Base-by-base conservation (phyloP, 2,888 invertebrate genomes). In the Drosophila fungiperda region DNA sequence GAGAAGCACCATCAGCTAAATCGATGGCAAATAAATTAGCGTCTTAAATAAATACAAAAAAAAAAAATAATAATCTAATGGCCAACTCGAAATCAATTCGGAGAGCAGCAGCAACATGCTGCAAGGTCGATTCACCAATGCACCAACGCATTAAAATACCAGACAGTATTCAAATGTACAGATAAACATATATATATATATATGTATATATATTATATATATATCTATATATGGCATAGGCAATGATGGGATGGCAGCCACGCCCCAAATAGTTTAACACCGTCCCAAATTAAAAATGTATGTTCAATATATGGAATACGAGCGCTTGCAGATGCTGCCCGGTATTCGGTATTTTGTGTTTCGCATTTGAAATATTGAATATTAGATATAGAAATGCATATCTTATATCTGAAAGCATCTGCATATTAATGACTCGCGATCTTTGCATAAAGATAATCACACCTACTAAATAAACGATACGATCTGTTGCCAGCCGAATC, bases 391-490 rank as follows among this genome's bases (percentile, higher is more conserved):
- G 45, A 45, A 23, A 45, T 74, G 62, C 60, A 63, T 45, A 63
- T 26, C 61, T 61, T n/a, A 32, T 55, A 45, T 68, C 54, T 11
- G 17, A 54, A 6, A 26, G 29, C 40, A 80, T 80, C 60, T 83
- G 81, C 75, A 84, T 84, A 87, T 75, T 78, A 78, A 85, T 76
- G 65, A 54, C 54, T 17, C 52, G 48, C 61, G 82, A 84, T 82
- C 87, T 84, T 87, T 87, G 87, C 87, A 88, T 86, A 83, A 88
- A 86, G 76, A 86, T 88, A 88, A 85, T 90, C 85, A 87, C 88
- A 88, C 88, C 87, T 90, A 88, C 87, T 87, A 87, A 89, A 87
- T 83, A 87, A 83, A 68, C 66, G 69, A 75, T 70, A 68, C 70
- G 76, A 71, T 67, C 68, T 50, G 58, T 52, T 73, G 82, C 53